Evolutionary conservation across 2,113 vertebrate genomes (phyloP).

Genomic region (Ictalurus punctatus): DNA sequence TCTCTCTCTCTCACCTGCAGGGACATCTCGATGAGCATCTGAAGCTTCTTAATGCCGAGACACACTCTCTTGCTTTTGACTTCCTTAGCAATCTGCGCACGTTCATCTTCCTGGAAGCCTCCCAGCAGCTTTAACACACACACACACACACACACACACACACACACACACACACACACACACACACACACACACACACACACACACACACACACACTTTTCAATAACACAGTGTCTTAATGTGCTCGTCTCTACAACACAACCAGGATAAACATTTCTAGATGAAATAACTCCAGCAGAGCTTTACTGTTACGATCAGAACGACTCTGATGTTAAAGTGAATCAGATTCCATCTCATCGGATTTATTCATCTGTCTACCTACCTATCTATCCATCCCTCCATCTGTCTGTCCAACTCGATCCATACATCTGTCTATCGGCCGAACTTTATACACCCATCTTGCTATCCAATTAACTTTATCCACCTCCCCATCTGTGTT

Average conservation of each 20-base stretch:
- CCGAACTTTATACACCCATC: not conserved
- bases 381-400: not conserved
- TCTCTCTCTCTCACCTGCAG: constrained; percentile 77
- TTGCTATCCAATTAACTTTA: not conserved
- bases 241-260: not conserved
- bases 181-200: constrained; percentile 9
- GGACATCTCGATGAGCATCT: constrained; percentile 98
- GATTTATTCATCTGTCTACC: not conserved
- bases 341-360: not conserved
- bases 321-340: not conserved
- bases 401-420: not conserved
- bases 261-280: not conserved
- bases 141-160: not conserved
- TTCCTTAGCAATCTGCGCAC: constrained; percentile 79
- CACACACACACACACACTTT: not conserved
- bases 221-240: not conserved
- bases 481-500: not conserved
- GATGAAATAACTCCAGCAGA: not conserved
- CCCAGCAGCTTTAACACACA: constrained; percentile 80
- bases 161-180: not conserved
- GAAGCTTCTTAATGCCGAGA: constrained; percentile 95
- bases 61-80: constrained; percentile 81
- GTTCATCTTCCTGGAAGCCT: constrained; percentile 89
- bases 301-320: not conserved
- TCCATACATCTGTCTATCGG: not conserved